Base-by-base conservation (phyloP, 2,888 invertebrate species). In the Stenchaetothrips biformis region DNA sequence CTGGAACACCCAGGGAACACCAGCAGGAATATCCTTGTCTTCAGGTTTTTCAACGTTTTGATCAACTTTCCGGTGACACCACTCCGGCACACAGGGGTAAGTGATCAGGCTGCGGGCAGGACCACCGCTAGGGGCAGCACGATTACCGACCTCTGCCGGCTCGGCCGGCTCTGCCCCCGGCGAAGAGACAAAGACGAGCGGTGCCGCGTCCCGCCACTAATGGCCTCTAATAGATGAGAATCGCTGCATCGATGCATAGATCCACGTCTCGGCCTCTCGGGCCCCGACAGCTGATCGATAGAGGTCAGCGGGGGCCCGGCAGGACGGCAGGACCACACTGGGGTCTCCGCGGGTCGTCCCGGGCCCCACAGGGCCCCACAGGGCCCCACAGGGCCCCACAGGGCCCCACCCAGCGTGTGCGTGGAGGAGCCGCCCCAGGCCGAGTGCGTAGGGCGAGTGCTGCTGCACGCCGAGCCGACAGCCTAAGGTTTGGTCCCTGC, bases 211-310 rank as follows among this genome's bases (percentile, higher is more conserved):
- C 67, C 21, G 67, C 67, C 67, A 21, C 67, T 67, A 67, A 67
- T 67, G 67, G 67, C 21, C 67, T 21, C 67, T 67, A 67, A 67
- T 67, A 67, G 67, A 67, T 21, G 67, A 67, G 67, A 18, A 67
- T 67, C 67, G 9, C 18, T 21, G 67, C 21, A 67, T 67, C 67
- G 67, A 67, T 67, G 67, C 21, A 67, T 67, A 18, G 67, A 67
- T 67, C 67, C 67, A 18, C 21, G 67, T 67, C 67, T 53, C 21
- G 67, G 6, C 37, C 37, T 37, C 37, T 37, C 37, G 37, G 37
- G 37, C 37, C n/a, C 21, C 67, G 67, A 67, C 67, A 67, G 67
- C 67, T 67, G 67, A 67, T 67, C 67, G 67, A 67, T 67, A 67
- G 67, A 67, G 67, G 67, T 67, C 67, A 21, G 67, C 67, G n/a